Evolutionary conservation across 2,888 invertebrate genomes (phyloP).

Genomic region (Thera britannica): DNA sequence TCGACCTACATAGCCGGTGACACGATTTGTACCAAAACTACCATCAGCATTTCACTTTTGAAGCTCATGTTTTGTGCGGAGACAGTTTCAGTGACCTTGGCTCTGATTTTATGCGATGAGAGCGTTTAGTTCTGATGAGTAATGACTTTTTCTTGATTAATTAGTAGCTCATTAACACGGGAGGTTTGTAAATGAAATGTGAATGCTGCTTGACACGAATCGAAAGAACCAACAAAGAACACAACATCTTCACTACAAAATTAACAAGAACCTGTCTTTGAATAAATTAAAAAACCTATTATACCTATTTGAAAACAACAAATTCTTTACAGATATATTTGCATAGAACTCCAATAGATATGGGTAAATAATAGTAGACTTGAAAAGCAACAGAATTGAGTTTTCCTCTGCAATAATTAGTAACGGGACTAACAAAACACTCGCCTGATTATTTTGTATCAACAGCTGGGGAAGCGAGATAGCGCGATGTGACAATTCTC

Average conservation of each 20-base stretch:
- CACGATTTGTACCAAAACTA: conserved; percentile 26
- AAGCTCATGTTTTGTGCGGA: conserved; percentile 2
- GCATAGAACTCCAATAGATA: conserved; percentile 7
- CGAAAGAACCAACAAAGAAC: background rate
- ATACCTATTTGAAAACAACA: background rate
- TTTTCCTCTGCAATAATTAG: conserved; percentile 10
- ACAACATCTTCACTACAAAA: background rate
- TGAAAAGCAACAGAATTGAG: conserved; percentile 11
- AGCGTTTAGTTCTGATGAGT: conserved; percentile 4
- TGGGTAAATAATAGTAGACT: conserved; percentile 12
- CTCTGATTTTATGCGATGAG: background rate
- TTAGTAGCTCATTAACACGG: background rate
- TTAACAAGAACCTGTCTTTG: background rate
- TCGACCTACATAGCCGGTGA: conserved; percentile 31
- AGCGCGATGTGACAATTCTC: conserved; percentile 8
- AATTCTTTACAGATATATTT: too few relatives aligned
- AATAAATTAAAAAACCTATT: background rate
- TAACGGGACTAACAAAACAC: conserved; percentile 10
- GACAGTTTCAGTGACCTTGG: conserved; percentile 19
- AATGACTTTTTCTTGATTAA: background rate
- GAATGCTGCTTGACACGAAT: too few relatives aligned
- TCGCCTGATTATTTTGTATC: conserved; percentile 20
- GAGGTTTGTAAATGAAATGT: background rate
- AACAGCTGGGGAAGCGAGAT: conserved; percentile 20
- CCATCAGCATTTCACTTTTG: conserved; percentile 27